A percentile compares a stretch with the other conserved stretches of the same genome.
Evolutionary conservation across 2,113 vertebrate genomes (phyloP).

Genomic region (Pachyramphus minor): DNA sequence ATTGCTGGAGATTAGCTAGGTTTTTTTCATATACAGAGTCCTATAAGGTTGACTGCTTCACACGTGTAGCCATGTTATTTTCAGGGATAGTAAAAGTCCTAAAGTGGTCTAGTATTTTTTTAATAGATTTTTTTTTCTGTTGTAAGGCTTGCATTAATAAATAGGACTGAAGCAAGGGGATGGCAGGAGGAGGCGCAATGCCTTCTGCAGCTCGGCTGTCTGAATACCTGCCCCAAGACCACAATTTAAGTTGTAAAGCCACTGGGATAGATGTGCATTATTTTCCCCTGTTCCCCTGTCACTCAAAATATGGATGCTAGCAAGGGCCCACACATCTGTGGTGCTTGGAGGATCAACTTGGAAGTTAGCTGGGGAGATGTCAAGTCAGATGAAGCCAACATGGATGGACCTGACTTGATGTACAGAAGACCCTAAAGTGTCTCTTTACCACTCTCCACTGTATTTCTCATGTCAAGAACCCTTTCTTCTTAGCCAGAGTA

Average conservation of each 20-base stretch:
- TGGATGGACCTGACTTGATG: background rate
- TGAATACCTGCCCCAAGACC: background rate
- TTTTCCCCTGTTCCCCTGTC: background rate
- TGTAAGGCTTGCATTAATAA: background rate
- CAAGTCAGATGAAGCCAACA: background rate
- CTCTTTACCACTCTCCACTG: background rate
- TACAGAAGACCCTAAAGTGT: background rate
- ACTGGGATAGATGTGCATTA: background rate
- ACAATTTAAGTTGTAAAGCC: background rate
- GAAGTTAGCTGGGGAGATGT: background rate
- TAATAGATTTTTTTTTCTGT: background rate
- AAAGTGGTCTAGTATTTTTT: background rate
- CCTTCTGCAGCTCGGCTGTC: background rate
- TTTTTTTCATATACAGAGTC: background rate
- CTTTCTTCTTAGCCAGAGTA: background rate
- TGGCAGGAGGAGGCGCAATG: background rate
- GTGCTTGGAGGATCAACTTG: background rate
- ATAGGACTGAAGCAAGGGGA: background rate
- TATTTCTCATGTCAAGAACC: background rate
- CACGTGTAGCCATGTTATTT: background rate
- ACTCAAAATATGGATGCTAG: fast-evolving
- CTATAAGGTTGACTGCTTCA: background rate
- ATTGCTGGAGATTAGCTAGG: background rate
- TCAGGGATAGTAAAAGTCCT: background rate
- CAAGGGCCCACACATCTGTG: background rate